phyloP scores from a whole-genome alignment of 2,113 vertebrate genomes.

The human region GRCh38 chr12:18932001-18932500 shows the following conservation, averaged over 20 bases:
- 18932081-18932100: constrained; percentile 61
- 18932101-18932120: not conserved
- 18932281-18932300: not conserved
- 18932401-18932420: not conserved
- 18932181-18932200: constrained; percentile 48
- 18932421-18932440: not conserved
- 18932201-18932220: constrained; percentile 40
- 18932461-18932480: not conserved
- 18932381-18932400: not conserved
- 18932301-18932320: constrained; percentile 1
- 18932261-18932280: not conserved
- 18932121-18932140: constrained; percentile 35
- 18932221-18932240: constrained; percentile 50
- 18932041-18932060: constrained; percentile 74
- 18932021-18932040: constrained; percentile 68
- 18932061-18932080: constrained; percentile 70
- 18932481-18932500: not conserved
- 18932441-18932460: not conserved
- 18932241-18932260: not conserved
- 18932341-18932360: not conserved
- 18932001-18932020: constrained; percentile 73
- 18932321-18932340: not conserved
- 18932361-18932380: not conserved
- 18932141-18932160: constrained; percentile 59
- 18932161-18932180: constrained; percentile 6